These are phyloP conservation scores for Pissodes strobi DNA, from an alignment of 1,140 invertebrate species.

Conservation along the genomic window DNA sequence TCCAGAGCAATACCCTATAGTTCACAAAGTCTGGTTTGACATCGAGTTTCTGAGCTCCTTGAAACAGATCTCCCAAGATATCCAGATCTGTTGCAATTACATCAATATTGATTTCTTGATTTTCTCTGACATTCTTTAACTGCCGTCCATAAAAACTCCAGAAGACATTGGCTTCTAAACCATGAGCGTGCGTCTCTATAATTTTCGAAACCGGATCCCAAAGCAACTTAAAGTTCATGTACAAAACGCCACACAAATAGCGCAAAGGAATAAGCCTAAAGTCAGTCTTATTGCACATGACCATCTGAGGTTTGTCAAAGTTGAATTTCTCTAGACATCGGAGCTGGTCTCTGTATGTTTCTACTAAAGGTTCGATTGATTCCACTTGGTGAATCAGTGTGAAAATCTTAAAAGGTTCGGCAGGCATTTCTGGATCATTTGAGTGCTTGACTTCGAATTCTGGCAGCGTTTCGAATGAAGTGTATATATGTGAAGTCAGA, in stretches of 20 bases:
- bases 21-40: constrained; percentile 73
- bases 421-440: constrained; percentile 44
- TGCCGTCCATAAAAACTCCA: constrained; percentile 76
- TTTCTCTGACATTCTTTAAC: constrained; percentile 59
- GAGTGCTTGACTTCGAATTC: constrained; percentile 49
- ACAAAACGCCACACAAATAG: constrained; percentile 81
- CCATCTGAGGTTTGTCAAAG: constrained; percentile 63
- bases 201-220: constrained; percentile 83
- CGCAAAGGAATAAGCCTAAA: constrained; percentile 67
- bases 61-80: constrained; percentile 41
- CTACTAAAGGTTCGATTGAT: constrained; percentile 66
- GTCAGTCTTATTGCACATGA: constrained; percentile 60
- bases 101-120: constrained; percentile 17
- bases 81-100: constrained; percentile 33
- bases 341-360: constrained; percentile 78
- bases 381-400: constrained; percentile 72
- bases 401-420: constrained; percentile 60
- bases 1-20: constrained; percentile 80
- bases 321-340: constrained; percentile 73
- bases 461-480: constrained; percentile 65
- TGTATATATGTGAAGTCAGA: constrained; percentile 72
- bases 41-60: constrained; percentile 51
- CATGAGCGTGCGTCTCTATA: constrained; percentile 72
- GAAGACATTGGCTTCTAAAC: constrained; percentile 69
- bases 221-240: constrained; percentile 84